Evolutionary conservation across 2,888 invertebrate species (phyloP).

Genomic region (Hanleya hanleyi): DNA sequence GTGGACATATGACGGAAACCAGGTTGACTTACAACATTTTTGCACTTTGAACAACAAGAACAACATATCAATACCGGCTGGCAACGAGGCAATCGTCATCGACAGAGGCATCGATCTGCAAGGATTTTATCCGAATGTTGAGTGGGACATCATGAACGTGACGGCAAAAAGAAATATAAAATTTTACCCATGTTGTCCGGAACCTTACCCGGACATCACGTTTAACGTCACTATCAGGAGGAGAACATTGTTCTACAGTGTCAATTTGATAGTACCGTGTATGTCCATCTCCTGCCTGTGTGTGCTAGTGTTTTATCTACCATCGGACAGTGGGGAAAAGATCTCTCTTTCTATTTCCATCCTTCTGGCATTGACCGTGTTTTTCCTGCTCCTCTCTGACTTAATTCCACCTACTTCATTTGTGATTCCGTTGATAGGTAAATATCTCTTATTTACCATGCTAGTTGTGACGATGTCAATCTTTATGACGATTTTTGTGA

Average conservation of each 20-base stretch:
- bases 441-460: constrained; percentile 96
- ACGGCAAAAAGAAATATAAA: constrained; percentile 71
- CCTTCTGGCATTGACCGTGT: constrained; percentile 98
- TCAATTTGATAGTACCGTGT: constrained; percentile 96
- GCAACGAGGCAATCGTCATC: constrained; percentile 40
- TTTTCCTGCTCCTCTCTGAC: constrained; percentile 97
- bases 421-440: constrained; percentile 96
- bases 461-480: constrained; percentile 95
- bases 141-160: constrained; percentile 78
- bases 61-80: constrained; percentile 81
- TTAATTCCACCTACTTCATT: constrained; percentile 98
- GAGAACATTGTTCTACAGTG: constrained; percentile 92
- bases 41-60: constrained; percentile 80
- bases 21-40: constrained; percentile 95
- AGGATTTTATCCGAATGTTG: constrained; percentile 69
- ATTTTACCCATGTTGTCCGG: constrained; percentile 76
- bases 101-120: constrained; percentile 67
- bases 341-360: constrained; percentile 97
- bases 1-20: constrained; percentile 95
- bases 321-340: constrained; percentile 99
- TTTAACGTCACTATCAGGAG: constrained; percentile 72
- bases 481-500: constrained; percentile 95
- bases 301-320: constrained; percentile 95
- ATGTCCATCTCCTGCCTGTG: constrained; percentile 97
- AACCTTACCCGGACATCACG: constrained; percentile 73